phyloP scores from a whole-genome alignment of 2,888 invertebrate genomes.

The Gymnoscelis rufifasciata region DNA sequence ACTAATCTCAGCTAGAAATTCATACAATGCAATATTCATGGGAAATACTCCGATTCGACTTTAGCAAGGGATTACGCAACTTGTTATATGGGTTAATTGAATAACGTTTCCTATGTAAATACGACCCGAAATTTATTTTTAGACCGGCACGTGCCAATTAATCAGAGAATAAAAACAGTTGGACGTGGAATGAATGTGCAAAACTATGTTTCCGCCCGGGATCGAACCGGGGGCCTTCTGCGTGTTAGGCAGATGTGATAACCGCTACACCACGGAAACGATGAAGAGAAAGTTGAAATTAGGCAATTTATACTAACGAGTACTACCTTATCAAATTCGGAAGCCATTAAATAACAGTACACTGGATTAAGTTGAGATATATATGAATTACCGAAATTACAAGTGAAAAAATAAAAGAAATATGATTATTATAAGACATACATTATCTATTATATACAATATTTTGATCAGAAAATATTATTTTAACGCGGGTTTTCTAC shows the following conservation, averaged over 20 bases:
- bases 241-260: constrained; percentile 95
- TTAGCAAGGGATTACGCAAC: constrained; percentile 4
- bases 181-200: neutral
- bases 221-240: constrained; percentile 94
- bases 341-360: no score
- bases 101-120: neutral
- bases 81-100: constrained; percentile 7
- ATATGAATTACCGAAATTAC: no score
- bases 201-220: constrained; percentile 87
- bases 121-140: neutral
- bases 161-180: neutral
- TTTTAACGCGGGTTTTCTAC: no score
- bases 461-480: no score
- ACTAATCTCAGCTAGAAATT: constrained; percentile 4
- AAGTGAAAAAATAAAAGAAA: no score
- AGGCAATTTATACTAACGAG: no score
- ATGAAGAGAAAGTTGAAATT: neutral
- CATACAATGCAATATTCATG: constrained; percentile 10
- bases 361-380: no score
- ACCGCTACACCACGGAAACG: constrained; percentile 89
- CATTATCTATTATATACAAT: no score
- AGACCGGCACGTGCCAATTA: neutral
- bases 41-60: constrained; percentile 3
- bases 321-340: no score
- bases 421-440: no score